phyloP scores from a whole-genome alignment of 2,113 vertebrate species.

The Misgurnus mizolepis region DNA sequence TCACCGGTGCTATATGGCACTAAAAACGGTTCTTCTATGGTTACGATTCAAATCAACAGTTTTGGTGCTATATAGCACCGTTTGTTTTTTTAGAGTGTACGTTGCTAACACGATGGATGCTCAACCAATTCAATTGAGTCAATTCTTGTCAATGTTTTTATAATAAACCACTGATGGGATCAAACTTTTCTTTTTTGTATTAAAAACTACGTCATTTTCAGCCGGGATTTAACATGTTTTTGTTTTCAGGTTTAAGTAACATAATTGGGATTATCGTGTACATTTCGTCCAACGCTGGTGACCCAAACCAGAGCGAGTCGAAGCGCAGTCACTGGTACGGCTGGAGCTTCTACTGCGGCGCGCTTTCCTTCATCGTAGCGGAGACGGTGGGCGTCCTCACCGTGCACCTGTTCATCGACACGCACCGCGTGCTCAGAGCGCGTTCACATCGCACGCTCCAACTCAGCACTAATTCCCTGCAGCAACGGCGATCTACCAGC shows the following conservation, averaged over 20 bases:
- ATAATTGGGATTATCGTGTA: slow-evolving; percentile 99
- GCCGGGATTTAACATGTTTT: too few relatives aligned
- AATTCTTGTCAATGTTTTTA: too few relatives aligned
- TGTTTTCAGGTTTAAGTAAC: slow-evolving; percentile 88
- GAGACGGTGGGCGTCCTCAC: slow-evolving; percentile 96
- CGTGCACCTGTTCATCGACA: slow-evolving; percentile 97
- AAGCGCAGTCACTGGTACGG: slow-evolving; percentile 99
- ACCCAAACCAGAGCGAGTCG: slow-evolving; percentile 93
- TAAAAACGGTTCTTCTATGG: too few relatives aligned
- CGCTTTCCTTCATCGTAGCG: slow-evolving; percentile 94
- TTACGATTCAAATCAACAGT: too few relatives aligned
- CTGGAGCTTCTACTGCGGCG: slow-evolving; percentile 98
- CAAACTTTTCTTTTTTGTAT: too few relatives aligned
- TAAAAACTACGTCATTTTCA: too few relatives aligned
- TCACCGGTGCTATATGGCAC: too few relatives aligned
- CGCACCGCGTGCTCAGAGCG: slow-evolving; percentile 87
- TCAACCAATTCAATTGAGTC: too few relatives aligned
- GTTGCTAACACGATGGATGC: too few relatives aligned
- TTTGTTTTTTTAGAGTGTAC: too few relatives aligned
- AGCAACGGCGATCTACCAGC: slow-evolving; percentile 59
- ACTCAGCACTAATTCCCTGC: slow-evolving; percentile 59
- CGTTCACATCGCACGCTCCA: slow-evolving; percentile 61
- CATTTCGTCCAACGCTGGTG: slow-evolving; percentile 94
- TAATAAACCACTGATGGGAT: too few relatives aligned
- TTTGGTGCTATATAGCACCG: too few relatives aligned